phyloP scores from a whole-genome alignment of 2,888 invertebrate genomes.

The Mimumesa dahlbomi region DNA sequence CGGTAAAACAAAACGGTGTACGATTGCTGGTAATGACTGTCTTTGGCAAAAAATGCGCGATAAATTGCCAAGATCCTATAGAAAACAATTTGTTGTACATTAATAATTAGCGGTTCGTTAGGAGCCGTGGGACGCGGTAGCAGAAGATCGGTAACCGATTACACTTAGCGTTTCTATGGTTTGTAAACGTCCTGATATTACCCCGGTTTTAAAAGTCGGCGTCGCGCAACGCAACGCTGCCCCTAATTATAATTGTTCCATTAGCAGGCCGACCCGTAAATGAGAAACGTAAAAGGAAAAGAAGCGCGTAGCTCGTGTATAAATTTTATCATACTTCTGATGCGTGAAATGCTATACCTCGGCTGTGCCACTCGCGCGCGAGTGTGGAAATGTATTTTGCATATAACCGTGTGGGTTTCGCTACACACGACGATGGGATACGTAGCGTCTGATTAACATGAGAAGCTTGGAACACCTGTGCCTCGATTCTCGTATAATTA shows the following conservation, averaged over 20 bases:
- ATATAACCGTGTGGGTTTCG: slow-evolving; percentile 31
- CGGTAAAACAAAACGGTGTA: too few relatives aligned
- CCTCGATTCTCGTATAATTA: slow-evolving; percentile 58
- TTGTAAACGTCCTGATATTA: background rate
- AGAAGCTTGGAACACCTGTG: slow-evolving; percentile 77
- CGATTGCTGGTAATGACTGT: background rate
- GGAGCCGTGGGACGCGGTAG: slow-evolving; percentile 1
- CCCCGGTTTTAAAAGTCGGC: slow-evolving; percentile 48
- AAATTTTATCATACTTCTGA: slow-evolving; percentile 70
- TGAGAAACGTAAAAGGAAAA: slow-evolving; percentile 35
- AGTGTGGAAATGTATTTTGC: slow-evolving; percentile 58
- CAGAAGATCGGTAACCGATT: slow-evolving; percentile 33
- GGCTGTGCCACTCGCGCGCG: slow-evolving; percentile 47
- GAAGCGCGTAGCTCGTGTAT: slow-evolving; percentile 52
- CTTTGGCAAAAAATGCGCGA: slow-evolving; percentile 6
- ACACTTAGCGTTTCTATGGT: slow-evolving; percentile 8
- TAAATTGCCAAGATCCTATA: slow-evolving; percentile 42
- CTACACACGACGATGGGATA: slow-evolving; percentile 19
- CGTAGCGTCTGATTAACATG: slow-evolving; percentile 75
- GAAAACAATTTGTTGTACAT: slow-evolving; percentile 55
- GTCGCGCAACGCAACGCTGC: slow-evolving; percentile 62
- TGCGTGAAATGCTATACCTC: slow-evolving; percentile 67
- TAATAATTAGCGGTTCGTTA: slow-evolving; percentile 52
- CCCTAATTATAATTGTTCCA: slow-evolving; percentile 73
- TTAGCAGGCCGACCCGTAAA: slow-evolving; percentile 52